phyloP scores from a whole-genome alignment of 2,797 vertebrate genomes.

The Eremophila alpestris region DNA sequence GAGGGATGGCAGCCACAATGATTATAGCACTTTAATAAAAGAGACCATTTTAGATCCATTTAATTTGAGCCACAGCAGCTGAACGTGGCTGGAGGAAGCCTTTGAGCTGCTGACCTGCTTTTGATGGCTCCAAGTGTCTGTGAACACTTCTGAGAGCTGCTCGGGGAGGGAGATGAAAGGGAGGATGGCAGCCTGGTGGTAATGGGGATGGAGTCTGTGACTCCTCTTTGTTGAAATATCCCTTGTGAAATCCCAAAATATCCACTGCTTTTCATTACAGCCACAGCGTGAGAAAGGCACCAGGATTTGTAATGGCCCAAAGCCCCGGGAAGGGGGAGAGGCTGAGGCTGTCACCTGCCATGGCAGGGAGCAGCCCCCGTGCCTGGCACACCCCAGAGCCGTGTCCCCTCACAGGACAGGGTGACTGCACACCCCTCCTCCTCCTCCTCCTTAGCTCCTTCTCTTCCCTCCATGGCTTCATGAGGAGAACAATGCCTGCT shows the following conservation, averaged over 20 bases:
- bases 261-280: slow-evolving; percentile 67
- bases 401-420: background rate
- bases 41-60: slow-evolving; percentile 48
- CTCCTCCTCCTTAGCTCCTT: background rate
- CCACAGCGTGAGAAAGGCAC: slow-evolving; percentile 46
- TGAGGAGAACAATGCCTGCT: slow-evolving; percentile 9
- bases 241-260: slow-evolving; percentile 70
- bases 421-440: slow-evolving; percentile 22
- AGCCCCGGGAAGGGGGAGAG: slow-evolving; percentile 39
- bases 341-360: slow-evolving; percentile 6
- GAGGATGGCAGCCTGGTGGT: slow-evolving; percentile 14
- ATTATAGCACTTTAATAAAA: slow-evolving; percentile 50
- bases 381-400: background rate
- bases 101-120: slow-evolving; percentile 43
- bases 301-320: slow-evolving; percentile 39
- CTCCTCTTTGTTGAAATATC: slow-evolving; percentile 60
- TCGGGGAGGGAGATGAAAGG: slow-evolving; percentile 47
- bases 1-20: background rate
- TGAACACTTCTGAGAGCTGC: slow-evolving; percentile 48
- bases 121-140: slow-evolving; percentile 34
- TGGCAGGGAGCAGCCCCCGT: slow-evolving; percentile 8
- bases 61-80: slow-evolving; percentile 38
- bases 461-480: background rate
- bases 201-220: slow-evolving; percentile 47
- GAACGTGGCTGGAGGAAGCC: slow-evolving; percentile 25